These are phyloP conservation scores for Iphiclides podalirius DNA, from an alignment of 2,888 invertebrate genomes.

Conservation along the genomic window DNA sequence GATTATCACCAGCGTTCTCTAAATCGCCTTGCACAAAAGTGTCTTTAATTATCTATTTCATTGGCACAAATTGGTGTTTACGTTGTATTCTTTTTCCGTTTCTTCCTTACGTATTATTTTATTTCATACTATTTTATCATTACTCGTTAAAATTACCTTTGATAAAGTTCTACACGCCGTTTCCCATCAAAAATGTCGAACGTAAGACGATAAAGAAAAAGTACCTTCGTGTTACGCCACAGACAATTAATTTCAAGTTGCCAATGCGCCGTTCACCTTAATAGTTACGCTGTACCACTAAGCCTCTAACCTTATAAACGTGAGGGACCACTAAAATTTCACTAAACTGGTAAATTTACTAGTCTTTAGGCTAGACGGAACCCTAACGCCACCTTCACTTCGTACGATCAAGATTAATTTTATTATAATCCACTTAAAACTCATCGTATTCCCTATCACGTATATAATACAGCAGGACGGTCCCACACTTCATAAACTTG, in stretches of 20 bases:
- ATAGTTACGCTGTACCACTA: slow-evolving; percentile 32
- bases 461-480: slow-evolving; percentile 74
- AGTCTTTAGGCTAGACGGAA: slow-evolving; percentile 65
- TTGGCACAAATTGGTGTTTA: slow-evolving; percentile 66
- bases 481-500: slow-evolving; percentile 73
- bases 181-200: not conserved
- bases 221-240: too few relatives aligned
- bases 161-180: not conserved
- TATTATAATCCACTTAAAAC: slow-evolving; percentile 43
- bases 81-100: slow-evolving; percentile 50
- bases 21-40: slow-evolving; percentile 32
- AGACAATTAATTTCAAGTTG: slow-evolving; percentile 47
- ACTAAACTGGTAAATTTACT: slow-evolving; percentile 67
- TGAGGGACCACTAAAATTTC: slow-evolving; percentile 63
- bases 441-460: slow-evolving; percentile 63
- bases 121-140: slow-evolving; percentile 29
- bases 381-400: slow-evolving; percentile 40
- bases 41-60: slow-evolving; percentile 29
- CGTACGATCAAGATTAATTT: slow-evolving; percentile 27
- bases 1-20: slow-evolving; percentile 20
- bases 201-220: slow-evolving; percentile 11
- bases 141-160: too few relatives aligned
- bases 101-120: slow-evolving; percentile 29
- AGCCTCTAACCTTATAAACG: slow-evolving; percentile 48
- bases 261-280: slow-evolving; percentile 56